Percentiles rank a stretch among this genome's conserved stretches.
Conservation (phyloP, 2,797 vertebrate species). For the Bryconaethiops microstoma region DNA sequence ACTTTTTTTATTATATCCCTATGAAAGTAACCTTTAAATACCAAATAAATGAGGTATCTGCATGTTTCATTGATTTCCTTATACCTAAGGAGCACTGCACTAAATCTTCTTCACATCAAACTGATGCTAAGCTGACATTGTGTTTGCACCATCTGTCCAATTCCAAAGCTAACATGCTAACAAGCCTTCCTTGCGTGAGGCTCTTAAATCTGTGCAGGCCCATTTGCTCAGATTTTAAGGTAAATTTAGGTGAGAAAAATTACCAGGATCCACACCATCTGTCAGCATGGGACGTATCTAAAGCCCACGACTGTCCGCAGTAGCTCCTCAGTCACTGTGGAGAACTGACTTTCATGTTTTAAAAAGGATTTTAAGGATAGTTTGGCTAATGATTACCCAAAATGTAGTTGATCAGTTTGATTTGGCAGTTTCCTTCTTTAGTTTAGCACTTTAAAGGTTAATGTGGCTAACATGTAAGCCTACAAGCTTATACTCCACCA, state of each 20-base stretch:
- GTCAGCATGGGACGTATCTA: slow-evolving; percentile 43
- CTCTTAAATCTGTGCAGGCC: slow-evolving; percentile 50
- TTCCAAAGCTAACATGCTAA: background rate
- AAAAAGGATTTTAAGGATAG: no score
- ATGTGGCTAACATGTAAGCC: no score
- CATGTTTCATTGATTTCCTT: background rate
- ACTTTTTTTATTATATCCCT: no score
- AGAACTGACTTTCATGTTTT: background rate
- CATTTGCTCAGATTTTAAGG: slow-evolving; percentile 63
- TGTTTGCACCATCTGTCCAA: background rate
- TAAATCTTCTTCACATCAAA: background rate
- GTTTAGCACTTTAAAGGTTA: no score
- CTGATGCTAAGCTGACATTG: slow-evolving; percentile 1
- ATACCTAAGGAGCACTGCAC: background rate
- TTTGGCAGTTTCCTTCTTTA: no score
- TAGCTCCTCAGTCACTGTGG: no score
- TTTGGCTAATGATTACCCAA: no score
- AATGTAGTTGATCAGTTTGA: no score
- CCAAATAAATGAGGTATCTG: no score
- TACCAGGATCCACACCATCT: slow-evolving; percentile 61
- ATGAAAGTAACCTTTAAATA: no score
- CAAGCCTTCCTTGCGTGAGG: background rate
- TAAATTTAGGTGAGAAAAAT: slow-evolving; percentile 64
- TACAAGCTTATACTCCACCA: no score
- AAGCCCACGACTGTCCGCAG: background rate